These are phyloP conservation scores for Byasa hedistus DNA, from an alignment of 2,888 invertebrate genomes.

Conservation along the genomic window DNA sequence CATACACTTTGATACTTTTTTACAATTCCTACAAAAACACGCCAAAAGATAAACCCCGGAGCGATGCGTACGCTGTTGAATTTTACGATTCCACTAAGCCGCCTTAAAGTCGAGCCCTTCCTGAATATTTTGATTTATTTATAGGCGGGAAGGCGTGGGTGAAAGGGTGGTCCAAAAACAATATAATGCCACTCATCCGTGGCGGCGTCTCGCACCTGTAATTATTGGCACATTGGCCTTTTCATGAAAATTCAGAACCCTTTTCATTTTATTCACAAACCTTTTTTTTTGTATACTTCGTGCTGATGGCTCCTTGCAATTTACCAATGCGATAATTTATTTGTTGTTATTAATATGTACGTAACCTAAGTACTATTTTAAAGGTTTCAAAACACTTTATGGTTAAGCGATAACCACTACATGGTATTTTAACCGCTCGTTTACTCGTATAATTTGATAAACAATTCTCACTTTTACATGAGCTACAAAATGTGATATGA, in stretches of 20 bases:
- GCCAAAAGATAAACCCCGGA: conserved; percentile 73
- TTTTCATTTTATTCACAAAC: not conserved
- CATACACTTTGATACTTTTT: conserved; percentile 75
- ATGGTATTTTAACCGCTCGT: no score
- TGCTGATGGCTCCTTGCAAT: conserved; percentile 1
- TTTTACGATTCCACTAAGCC: conserved; percentile 80
- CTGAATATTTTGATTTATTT: conserved; percentile 81
- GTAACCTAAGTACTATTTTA: no score
- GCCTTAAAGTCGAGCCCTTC: conserved; percentile 78
- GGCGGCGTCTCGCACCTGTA: conserved; percentile 20
- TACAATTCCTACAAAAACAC: conserved; percentile 76
- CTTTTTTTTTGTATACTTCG: conserved; percentile 3
- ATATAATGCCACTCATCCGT: conserved; percentile 65
- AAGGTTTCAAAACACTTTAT: no score
- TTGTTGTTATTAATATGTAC: no score
- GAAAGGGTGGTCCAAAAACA: conserved; percentile 77
- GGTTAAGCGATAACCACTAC: no score
- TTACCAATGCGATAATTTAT: not conserved
- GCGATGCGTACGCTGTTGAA: conserved; percentile 75
- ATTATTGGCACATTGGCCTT: conserved; percentile 24
- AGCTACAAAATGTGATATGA: no score
- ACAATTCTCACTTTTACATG: no score
- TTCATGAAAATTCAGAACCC: conserved; percentile 3
- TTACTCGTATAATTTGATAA: no score
- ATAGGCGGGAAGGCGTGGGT: conserved; percentile 70